Base-by-base conservation (phyloP, 1,140 invertebrate species). In the Leptoteleia sp. region DNA sequence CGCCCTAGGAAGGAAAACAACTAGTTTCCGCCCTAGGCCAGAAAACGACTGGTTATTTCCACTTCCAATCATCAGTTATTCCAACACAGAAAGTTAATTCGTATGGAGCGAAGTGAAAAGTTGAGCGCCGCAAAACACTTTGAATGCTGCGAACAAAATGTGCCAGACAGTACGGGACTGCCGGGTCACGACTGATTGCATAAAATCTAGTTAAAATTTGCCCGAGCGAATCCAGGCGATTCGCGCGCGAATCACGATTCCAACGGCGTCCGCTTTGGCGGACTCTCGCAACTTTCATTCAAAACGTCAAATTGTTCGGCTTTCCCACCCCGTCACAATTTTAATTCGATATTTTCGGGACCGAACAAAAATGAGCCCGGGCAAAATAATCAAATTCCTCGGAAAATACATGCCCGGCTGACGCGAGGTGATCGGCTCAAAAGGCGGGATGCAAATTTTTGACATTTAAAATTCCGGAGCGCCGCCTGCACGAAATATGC, bases 401-500 rank as follows among this genome's bases (percentile, higher is more conserved):
- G 42, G 45, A 54, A 67, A 43, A 52, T 54, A 17, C 29, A 4
- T 11, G 3, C 43, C n/a, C n/a, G n/a, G 61, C 1, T 42, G 47
- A 52, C 45, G 52, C 47, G 48, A n/a, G 16, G 37, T 27, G 61
- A 65, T 65, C 62, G 40, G 38, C 25, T 55, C 50, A n/a, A 47
- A 68, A 68, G 64, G 48, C 50, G 22, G 11, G 11, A 61, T 72
- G 68, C 48, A 62, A 72, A 61, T 72, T 72, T 54, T 35, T 72
- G 55, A 54, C 55, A 54, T 72, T 72, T 45, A 54, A 61, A 52
- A 72, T 72, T 72, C 68, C 27, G 8, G 16, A 50, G 38, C 16
- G 37, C 3, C 19, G 38, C 62, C 35, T 37, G 55, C n/a, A n/a
- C 67, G 55, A 71, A 71, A 71, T 52, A 52, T 43, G 52, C 65